Conservation (phyloP, 2,888 invertebrate genomes). For the Catotricha subobsoleta region DNA sequence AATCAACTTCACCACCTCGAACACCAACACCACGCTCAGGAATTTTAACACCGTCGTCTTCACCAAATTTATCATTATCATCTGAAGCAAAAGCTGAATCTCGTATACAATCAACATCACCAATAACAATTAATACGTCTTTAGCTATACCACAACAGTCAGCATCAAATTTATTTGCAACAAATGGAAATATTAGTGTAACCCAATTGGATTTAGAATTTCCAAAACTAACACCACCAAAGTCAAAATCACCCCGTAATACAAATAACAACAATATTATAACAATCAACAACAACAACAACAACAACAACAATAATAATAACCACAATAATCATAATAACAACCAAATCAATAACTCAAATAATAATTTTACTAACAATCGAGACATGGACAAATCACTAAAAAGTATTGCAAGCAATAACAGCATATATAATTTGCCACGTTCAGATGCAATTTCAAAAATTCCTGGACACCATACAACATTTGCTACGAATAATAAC, state of each 20-base stretch:
- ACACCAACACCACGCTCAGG: slow-evolving; percentile 32
- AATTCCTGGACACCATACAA: slow-evolving; percentile 6
- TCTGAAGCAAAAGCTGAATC: slow-evolving; percentile 12
- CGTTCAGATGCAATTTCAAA: neutral
- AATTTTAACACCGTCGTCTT: slow-evolving; percentile 10
- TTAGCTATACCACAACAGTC: slow-evolving; percentile 3
- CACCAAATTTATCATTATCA: slow-evolving; percentile 13
- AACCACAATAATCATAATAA: slow-evolving; percentile 14
- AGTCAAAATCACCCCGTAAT: slow-evolving; percentile 21
- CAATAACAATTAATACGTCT: slow-evolving; percentile 16
- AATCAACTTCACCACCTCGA: slow-evolving; percentile 51
- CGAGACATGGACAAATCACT: slow-evolving; percentile 5
- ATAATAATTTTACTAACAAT: slow-evolving; percentile 8
- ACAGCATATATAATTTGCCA: neutral
- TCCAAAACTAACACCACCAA: slow-evolving; percentile 29
- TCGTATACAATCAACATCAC: slow-evolving; percentile 7
- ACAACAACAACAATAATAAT: slow-evolving; percentile 10
- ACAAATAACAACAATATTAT: slow-evolving; percentile 11
- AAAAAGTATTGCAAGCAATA: slow-evolving; percentile 4
- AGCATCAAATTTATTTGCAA: slow-evolving; percentile 11
- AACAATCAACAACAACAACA: too few species aligned
- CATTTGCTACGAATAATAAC: neutral
- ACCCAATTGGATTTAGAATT: slow-evolving; percentile 25
- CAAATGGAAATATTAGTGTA: slow-evolving; percentile 20
- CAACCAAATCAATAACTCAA: slow-evolving; percentile 2